phyloP scores from a whole-genome alignment of 2,797 vertebrate species.

The Malurus splendens region DNA sequence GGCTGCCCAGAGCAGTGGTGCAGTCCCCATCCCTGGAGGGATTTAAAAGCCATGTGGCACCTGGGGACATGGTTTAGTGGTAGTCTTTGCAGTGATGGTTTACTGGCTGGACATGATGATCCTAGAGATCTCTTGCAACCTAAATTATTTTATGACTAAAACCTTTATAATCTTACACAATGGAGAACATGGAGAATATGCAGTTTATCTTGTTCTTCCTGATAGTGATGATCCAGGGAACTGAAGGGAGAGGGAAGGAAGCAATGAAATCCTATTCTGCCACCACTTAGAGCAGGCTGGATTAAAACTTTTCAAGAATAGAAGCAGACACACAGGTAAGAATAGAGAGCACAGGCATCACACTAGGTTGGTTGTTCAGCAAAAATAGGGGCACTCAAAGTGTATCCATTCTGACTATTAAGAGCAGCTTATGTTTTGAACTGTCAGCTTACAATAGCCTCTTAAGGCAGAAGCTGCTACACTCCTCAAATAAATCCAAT shows the following conservation, averaged over 20 bases:
- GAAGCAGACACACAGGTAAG: background rate
- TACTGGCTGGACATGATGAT: background rate
- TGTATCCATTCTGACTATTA: conserved; percentile 8
- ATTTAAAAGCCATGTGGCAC: background rate
- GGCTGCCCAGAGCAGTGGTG: background rate
- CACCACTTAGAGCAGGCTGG: background rate
- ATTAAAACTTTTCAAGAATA: conserved; percentile 21
- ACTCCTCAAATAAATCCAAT: conserved; percentile 39
- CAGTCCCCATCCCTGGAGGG: background rate
- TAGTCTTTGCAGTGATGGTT: background rate
- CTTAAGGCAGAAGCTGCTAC: conserved; percentile 24
- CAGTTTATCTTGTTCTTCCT: background rate
- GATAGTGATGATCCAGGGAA: background rate
- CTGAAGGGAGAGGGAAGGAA: background rate
- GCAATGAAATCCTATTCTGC: background rate
- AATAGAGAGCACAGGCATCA: background rate
- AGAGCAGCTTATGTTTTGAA: conserved; percentile 46
- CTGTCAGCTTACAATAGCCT: conserved; percentile 47
- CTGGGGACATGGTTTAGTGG: accelerated
- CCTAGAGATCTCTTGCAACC: background rate
- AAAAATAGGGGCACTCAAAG: background rate
- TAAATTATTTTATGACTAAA: background rate
- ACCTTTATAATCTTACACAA: background rate
- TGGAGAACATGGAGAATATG: background rate
- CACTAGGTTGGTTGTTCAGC: background rate